phyloP scores from a whole-genome alignment of 2,888 invertebrate species.

The Tricholauxania praeusta region DNA sequence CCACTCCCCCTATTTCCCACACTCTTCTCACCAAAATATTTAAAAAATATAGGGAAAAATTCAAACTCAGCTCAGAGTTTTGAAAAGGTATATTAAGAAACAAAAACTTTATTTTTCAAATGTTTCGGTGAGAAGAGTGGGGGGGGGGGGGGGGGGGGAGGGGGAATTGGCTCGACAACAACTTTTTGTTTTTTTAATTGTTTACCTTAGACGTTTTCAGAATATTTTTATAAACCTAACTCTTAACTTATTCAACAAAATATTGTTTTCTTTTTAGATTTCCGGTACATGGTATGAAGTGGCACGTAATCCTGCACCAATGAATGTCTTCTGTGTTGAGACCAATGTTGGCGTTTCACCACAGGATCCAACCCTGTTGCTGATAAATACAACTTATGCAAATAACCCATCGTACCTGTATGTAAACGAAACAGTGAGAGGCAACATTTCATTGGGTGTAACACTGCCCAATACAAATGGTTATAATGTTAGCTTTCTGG shows the following conservation, averaged over 20 bases:
- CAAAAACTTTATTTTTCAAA: no score
- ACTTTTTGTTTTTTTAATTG: not conserved
- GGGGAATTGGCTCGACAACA: no score
- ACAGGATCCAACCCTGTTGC: not conserved
- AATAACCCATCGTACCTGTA: not conserved
- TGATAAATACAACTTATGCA: slow-evolving; percentile 28
- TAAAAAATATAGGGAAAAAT: no score
- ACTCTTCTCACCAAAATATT: no score
- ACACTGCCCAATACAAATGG: not conserved
- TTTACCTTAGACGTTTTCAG: not conserved
- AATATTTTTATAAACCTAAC: not conserved
- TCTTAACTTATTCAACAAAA: not conserved
- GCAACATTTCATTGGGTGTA: not conserved
- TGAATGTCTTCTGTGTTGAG: slow-evolving; percentile 32
- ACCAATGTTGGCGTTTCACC: not conserved
- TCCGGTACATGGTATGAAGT: slow-evolving; percentile 45
- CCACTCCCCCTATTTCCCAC: no score
- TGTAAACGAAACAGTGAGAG: not conserved
- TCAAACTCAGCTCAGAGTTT: no score
- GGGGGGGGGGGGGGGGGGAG: no score
- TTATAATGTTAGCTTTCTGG: slow-evolving; percentile 21
- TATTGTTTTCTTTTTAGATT: slow-evolving; percentile 32
- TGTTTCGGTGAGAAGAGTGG: no score
- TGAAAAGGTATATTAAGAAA: no score
- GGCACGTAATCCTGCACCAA: slow-evolving; percentile 33